These are phyloP conservation scores for Muscicapa comitata DNA, from an alignment of 2,797 vertebrate genomes.

Conservation along the genomic window DNA sequence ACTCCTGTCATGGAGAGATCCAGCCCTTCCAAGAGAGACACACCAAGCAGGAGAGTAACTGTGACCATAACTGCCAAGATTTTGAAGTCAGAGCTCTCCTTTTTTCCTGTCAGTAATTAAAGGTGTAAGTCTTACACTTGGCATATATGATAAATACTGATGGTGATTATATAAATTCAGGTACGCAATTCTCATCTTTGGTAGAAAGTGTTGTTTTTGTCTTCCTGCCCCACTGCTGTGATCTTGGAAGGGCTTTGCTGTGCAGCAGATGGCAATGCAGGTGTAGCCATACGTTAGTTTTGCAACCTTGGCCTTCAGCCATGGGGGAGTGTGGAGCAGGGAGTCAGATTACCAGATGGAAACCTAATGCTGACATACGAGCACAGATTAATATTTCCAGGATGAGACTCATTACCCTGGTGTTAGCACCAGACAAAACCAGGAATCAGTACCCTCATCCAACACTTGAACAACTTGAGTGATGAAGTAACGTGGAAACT, in stretches of 20 bases:
- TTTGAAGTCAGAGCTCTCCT: background rate
- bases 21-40: background rate
- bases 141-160: background rate
- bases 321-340: background rate
- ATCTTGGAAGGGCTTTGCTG: background rate
- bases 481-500: background rate
- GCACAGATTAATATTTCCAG: background rate
- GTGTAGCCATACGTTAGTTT: background rate
- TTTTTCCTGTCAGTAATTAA: background rate
- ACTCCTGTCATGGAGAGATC: background rate
- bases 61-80: background rate
- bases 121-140: background rate
- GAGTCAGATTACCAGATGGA: background rate
- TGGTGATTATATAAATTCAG: background rate
- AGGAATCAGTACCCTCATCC: background rate
- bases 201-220: background rate
- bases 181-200: background rate
- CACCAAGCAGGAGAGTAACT: background rate
- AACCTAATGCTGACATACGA: background rate
- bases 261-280: background rate
- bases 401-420: background rate
- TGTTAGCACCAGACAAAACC: background rate
- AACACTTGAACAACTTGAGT: background rate
- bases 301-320: background rate
- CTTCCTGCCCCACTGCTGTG: background rate